A percentile compares a stretch with the other conserved stretches of the same genome.
Conservation (phyloP, 2,113 vertebrate species). For the Lutjanus erythropterus region DNA sequence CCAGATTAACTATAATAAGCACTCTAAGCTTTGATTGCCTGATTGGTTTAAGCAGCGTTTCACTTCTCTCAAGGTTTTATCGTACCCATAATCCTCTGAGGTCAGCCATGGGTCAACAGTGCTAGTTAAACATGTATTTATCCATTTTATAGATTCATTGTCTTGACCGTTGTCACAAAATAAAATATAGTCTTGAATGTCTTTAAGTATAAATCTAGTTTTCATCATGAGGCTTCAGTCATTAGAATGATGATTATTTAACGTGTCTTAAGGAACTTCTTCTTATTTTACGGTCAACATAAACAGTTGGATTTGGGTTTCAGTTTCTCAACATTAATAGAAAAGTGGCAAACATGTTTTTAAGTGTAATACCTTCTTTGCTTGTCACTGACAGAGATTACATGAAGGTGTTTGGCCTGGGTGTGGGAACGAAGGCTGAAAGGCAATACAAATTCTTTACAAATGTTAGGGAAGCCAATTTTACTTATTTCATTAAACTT, state of each 20-base stretch:
- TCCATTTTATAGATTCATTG: not conserved
- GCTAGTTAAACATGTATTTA: conserved; percentile 29
- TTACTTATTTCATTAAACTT: not conserved
- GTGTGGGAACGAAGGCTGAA: not conserved
- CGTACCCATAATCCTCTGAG: not conserved
- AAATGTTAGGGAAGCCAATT: not conserved
- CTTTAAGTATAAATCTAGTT: not conserved
- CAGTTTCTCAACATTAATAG: not conserved
- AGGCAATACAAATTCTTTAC: not conserved
- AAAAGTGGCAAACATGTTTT: not conserved
- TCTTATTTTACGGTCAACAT: not conserved
- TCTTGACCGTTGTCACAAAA: not conserved
- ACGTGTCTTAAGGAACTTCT: not conserved
- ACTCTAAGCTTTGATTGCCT: conserved; percentile 47
- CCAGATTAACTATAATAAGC: conserved; percentile 67
- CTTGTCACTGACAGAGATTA: not conserved
- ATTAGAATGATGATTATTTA: not conserved
- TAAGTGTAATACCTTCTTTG: too few relatives aligned
- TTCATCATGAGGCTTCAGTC: not conserved
- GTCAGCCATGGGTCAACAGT: not conserved
- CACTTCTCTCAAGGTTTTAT: not conserved
- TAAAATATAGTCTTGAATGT: not conserved
- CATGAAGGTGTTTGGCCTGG: not conserved
- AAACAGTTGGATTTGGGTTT: too few relatives aligned
- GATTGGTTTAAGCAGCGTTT: conserved; percentile 17